Conservation (phyloP, 2,888 invertebrate species). For the Molanna angustata region DNA sequence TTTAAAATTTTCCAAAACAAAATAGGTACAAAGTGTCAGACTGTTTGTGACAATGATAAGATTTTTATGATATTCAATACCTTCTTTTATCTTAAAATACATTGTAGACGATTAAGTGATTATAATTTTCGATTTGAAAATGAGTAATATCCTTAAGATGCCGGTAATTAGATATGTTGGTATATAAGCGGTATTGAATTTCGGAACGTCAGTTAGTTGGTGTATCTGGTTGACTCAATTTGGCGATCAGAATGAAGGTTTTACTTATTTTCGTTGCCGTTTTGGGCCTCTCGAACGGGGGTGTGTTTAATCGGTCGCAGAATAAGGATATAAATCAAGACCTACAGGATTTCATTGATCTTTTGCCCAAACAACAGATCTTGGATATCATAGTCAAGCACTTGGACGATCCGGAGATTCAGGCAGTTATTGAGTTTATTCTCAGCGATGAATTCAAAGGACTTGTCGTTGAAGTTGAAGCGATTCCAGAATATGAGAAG, state of each 20-base stretch:
- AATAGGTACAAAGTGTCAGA: too few species aligned
- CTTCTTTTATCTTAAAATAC: too few species aligned
- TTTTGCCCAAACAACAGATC: slow-evolving; percentile 2
- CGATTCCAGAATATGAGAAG: slow-evolving; percentile 8
- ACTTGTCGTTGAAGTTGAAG: not conserved
- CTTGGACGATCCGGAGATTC: slow-evolving; percentile 5
- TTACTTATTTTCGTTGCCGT: slow-evolving; percentile 1
- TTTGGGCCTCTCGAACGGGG: not conserved
- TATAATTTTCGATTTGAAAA: too few species aligned
- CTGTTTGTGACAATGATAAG: too few species aligned
- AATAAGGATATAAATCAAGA: not conserved
- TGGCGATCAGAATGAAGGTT: slow-evolving; percentile 10
- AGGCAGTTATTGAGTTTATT: slow-evolving; percentile 7
- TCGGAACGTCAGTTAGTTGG: too few species aligned
- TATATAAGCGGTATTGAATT: too few species aligned
- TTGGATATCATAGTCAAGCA: slow-evolving; percentile 1
- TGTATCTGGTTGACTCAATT: too few species aligned
- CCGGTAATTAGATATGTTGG: too few species aligned
- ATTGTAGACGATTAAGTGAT: too few species aligned
- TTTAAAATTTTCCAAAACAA: too few species aligned
- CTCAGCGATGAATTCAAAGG: slow-evolving; percentile 7
- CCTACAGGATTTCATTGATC: slow-evolving; percentile 11
- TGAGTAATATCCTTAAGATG: too few species aligned
- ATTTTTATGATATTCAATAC: too few species aligned
- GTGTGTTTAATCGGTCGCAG: not conserved